Base-by-base conservation (phyloP, 2,113 vertebrate species). In the Phoenicopterus ruber region DNA sequence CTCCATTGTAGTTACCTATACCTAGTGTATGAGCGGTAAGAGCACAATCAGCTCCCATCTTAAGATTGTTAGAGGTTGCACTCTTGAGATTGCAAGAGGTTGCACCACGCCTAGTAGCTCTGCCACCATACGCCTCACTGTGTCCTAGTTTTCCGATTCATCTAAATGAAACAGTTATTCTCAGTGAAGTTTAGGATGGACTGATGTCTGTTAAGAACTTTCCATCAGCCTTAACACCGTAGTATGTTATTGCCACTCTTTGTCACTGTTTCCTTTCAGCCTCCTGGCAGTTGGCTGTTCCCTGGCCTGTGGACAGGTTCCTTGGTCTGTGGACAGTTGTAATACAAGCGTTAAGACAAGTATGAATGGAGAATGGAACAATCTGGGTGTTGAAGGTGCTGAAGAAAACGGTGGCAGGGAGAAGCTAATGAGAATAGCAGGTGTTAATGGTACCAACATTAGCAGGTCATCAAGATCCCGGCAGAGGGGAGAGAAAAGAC, bases 221-320 rank as follows among this genome's bases (percentile, higher is more conserved):
- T n/a, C 36, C 25, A 58, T 31, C 44, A 65, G 10, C 25, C 22
- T 63, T 50, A 54, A 50, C 16, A 17, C 0, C 0, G 2, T 26
- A 31, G 9, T 62, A 22, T 22, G 22, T 71, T 80, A 17, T 19
- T 44, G 52, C 26, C 0, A 0, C 10, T 80, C 36, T 73, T 85
- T 3, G 4, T 50, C 65, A 40, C 13, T 62, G 34, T 6, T 80
- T 63, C 44, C 67, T 71, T 36, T 46, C 46, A 70, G 14, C 9
- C 7, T 88, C 16, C n/a, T 57, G 69, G 62, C 58, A 67, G 26
- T 0, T 3, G 1, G 40, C 21, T 50, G 8, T 28, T 67, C 20
- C 52, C 34, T 52, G 66, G 6, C 9, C 66, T 74, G 26, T 52
- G n/a, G n/a, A n/a, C n/a, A n/a, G n/a, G n/a, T n/a, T n/a, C n/a